Conservation (phyloP, 2,888 invertebrate species). For the Trissonchulus latispiculum region DNA sequence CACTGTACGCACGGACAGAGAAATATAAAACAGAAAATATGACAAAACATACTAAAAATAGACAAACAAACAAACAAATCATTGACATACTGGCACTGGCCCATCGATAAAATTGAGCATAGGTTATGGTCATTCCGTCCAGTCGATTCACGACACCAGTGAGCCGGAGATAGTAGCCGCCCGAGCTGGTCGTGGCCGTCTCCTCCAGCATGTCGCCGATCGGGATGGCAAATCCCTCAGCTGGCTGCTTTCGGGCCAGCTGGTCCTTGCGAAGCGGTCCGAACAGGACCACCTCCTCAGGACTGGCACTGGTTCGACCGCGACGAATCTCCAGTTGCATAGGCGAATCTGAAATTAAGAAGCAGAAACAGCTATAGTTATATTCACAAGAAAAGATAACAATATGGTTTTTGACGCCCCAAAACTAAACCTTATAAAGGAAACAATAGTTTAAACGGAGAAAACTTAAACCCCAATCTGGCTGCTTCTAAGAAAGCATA, state of each 20-base stretch:
- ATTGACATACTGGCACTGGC: slow-evolving; percentile 5
- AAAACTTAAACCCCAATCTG: too few species aligned
- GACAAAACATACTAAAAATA: too few species aligned
- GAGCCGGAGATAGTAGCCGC: slow-evolving; percentile 62
- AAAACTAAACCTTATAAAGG: too few species aligned
- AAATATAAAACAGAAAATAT: too few species aligned
- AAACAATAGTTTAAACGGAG: too few species aligned
- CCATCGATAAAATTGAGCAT: slow-evolving; percentile 48
- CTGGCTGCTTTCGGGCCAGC: slow-evolving; percentile 29
- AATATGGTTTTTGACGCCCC: too few species aligned
- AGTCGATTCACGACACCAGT: slow-evolving; percentile 57
- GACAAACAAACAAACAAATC: too few species aligned
- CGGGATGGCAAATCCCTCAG: slow-evolving; percentile 22
- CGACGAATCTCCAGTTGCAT: slow-evolving; percentile 54
- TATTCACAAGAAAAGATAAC: too few species aligned
- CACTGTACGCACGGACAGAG: too few species aligned
- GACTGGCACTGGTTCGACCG: slow-evolving; percentile 58
- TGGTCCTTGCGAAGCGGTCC: slow-evolving; percentile 27
- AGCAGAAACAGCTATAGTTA: too few species aligned
- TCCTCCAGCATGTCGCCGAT: slow-evolving; percentile 13
- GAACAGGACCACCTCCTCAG: slow-evolving; percentile 45
- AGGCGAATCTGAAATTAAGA: background rate
- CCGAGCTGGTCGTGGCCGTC: too few species aligned
- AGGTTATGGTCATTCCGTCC: slow-evolving; percentile 59
- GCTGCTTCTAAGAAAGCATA: too few species aligned